phyloP scores from a whole-genome alignment of 2,888 invertebrate species.

The Ypsolopha scabrella region DNA sequence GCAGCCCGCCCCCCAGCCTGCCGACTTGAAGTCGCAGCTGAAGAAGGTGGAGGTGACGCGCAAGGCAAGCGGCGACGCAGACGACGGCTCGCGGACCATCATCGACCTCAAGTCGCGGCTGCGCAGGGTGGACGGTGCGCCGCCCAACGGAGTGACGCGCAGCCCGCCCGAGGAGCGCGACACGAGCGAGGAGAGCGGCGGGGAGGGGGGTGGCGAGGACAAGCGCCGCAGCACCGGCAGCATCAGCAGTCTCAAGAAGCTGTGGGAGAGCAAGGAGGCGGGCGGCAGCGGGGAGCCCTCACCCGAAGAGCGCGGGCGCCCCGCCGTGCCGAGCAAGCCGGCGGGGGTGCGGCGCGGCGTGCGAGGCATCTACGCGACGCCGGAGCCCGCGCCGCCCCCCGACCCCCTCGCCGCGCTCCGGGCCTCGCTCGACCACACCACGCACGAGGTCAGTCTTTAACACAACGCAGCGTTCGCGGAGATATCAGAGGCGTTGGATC shows the following conservation, averaged over 20 bases:
- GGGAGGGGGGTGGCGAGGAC: conserved; percentile 70
- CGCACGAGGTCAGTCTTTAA: conserved; percentile 40
- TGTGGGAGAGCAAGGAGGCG: conserved; percentile 89
- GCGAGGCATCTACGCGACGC: conserved; percentile 84
- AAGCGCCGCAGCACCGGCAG: conserved; percentile 93
- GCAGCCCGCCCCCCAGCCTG: conserved; percentile 32
- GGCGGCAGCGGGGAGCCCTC: conserved; percentile 32
- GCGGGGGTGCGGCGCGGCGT: conserved; percentile 71
- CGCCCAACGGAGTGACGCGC: conserved; percentile 36
- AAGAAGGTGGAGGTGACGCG: conserved; percentile 82
- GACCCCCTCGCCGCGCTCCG: conserved; percentile 62
- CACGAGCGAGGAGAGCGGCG: conserved; percentile 46
- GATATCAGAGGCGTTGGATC: too few relatives aligned
- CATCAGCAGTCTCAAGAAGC: conserved; percentile 90
- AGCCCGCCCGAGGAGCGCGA: conserved; percentile 33
- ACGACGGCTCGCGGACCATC: conserved; percentile 71
- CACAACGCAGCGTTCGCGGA: too few relatives aligned
- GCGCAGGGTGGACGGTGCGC: conserved; percentile 78
- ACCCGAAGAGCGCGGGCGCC: conserved; percentile 44
- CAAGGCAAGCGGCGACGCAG: conserved; percentile 62
- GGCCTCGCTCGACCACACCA: conserved; percentile 73
- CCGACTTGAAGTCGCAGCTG: conserved; percentile 75
- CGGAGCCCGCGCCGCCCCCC: conserved; percentile 53
- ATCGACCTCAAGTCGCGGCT: conserved; percentile 88
- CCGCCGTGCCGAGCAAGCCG: conserved; percentile 75